phyloP scores from a whole-genome alignment of 2,113 vertebrate species.

The Ciconia maguari region DNA sequence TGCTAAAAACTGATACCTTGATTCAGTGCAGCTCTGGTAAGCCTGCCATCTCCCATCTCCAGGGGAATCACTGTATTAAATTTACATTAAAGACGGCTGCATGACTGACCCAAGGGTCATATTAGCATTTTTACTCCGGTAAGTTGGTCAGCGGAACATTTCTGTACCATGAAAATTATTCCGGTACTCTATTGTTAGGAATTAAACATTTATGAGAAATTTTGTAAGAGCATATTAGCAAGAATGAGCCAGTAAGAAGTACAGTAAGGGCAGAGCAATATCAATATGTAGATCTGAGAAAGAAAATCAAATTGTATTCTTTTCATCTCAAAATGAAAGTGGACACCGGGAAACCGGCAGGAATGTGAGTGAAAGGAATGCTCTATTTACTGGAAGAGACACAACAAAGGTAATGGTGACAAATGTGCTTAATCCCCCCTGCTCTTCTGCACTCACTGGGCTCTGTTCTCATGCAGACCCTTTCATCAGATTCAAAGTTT shows the following conservation, averaged over 20 bases:
- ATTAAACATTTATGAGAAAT: conserved; percentile 66
- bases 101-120: conserved; percentile 38
- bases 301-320: neutral
- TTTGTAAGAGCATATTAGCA: conserved; percentile 44
- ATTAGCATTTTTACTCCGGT: conserved; percentile 53
- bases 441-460: neutral
- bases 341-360: neutral
- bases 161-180: conserved; percentile 41
- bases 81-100: conserved; percentile 51
- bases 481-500: neutral
- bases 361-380: neutral
- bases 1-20: conserved; percentile 29
- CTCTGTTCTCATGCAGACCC: neutral
- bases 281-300: conserved; percentile 10
- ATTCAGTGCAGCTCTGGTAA: conserved; percentile 4
- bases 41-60: conserved; percentile 12
- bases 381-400: neutral
- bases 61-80: conserved; percentile 46
- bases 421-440: neutral
- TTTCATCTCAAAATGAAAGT: conserved; percentile 35
- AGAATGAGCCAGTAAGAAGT: conserved; percentile 34
- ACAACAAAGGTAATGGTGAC: neutral
- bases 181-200: conserved; percentile 30
- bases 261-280: neutral
- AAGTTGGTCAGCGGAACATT: conserved; percentile 58